A percentile compares a stretch with the other conserved stretches of the same genome.
phyloP scores from a whole-genome alignment of 2,113 vertebrate species.

The Hydrochoerus hydrochaeris region DNA sequence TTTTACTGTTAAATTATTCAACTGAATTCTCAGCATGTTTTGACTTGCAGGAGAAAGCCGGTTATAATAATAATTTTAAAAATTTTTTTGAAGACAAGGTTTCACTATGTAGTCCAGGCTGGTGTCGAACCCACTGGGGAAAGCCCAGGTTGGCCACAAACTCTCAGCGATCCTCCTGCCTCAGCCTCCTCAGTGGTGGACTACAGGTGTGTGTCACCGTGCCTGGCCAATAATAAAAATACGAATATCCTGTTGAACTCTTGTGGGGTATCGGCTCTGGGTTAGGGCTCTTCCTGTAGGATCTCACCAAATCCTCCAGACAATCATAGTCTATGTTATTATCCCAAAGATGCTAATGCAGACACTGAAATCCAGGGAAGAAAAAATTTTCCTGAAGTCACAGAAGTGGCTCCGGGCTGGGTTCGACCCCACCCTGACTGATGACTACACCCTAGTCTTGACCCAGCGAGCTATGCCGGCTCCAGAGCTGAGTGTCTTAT shows the following conservation, averaged over 20 bases:
- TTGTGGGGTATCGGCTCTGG: neutral
- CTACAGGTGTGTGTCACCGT: neutral
- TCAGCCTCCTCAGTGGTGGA: neutral
- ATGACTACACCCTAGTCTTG: slow-evolving; percentile 22
- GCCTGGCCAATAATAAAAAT: neutral
- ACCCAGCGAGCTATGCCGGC: slow-evolving; percentile 15
- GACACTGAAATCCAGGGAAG: slow-evolving; percentile 15
- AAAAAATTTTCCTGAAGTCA: slow-evolving; percentile 20
- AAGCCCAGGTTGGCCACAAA: neutral
- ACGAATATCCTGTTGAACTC: neutral
- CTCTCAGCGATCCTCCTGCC: neutral
- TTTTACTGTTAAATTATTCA: slow-evolving; percentile 41
- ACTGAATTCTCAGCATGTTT: slow-evolving; percentile 23
- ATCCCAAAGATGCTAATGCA: neutral
- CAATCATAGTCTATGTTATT: neutral
- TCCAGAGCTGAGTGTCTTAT: neutral
- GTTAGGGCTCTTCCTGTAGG: neutral
- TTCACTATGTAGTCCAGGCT: neutral
- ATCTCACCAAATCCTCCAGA: slow-evolving; percentile 41
- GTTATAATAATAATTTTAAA: neutral
- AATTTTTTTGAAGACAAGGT: neutral
- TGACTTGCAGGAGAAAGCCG: slow-evolving; percentile 35
- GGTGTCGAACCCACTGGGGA: neutral
- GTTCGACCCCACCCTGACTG: neutral
- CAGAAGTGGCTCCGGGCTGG: neutral